Evolutionary conservation across 2,113 vertebrate species (phyloP), one percentile per base, ranked within the genome.

Genomic region (Etheostoma spectabile): DNA sequence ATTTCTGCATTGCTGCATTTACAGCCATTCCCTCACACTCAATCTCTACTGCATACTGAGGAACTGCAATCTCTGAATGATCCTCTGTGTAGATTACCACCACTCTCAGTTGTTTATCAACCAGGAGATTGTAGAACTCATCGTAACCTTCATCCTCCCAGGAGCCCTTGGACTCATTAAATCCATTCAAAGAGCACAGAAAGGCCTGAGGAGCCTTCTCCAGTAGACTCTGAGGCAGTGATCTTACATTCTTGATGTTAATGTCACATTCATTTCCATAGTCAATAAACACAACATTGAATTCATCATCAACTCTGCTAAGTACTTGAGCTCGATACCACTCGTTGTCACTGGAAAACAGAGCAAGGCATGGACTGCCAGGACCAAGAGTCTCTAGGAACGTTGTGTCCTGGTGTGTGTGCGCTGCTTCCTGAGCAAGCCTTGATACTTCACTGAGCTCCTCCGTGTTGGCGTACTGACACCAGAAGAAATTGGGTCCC

Each of bases 401-500:
- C 38, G 30, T 73, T 0, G 0, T 42, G 82, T 18, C 57, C 4
- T 74, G 63, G 8, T 79, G 82, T 18, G 82, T 35, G 13, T 91
- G 92, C 75, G 93, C 95, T 2, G 84, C 88, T 66, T 91, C 90
- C 66, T 96, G 90, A 56, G 96, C 90, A 80, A 95, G 86, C 24
- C 21, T 61, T 1, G 94, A 90, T 1, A 98, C 71, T 62, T 82
- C 86, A 19, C 67, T 70, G 22, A 97, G 89, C 0, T 90, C 86
- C 51, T 94, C 87, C 0, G 85, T 84, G 79, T 95, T 86, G 3
- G 91, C 86, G 63, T 91, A 88, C 35, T 94, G 94, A 90, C 97
- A 97, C 97, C 97, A 99, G 79, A 98, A 99, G 82, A 93, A 96
- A 52, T 92, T 88, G 5, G 97, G 97, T 14, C 93, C 91, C 0